Evolutionary conservation across 2,888 invertebrate genomes (phyloP).

Genomic region (Monopis laevigella): DNA sequence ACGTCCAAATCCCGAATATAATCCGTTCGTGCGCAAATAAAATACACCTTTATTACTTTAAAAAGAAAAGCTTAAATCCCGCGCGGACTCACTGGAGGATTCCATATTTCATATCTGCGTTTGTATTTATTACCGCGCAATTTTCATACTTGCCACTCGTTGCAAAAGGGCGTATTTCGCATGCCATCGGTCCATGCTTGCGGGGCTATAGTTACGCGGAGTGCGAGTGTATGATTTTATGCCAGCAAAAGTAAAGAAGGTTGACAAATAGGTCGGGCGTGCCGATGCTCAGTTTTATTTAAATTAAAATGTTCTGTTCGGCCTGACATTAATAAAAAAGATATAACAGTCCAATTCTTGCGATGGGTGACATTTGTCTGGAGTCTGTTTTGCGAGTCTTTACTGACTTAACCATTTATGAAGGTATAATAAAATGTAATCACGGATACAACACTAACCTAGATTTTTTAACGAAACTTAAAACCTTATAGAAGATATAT

Average conservation of each 20-base stretch:
- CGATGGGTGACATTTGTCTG: background rate
- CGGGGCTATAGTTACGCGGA: conserved; percentile 42
- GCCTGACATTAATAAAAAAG: conserved; percentile 37
- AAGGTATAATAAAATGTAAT: background rate
- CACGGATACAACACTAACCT: too few species aligned
- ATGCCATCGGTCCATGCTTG: conserved; percentile 30
- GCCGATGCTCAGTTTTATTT: conserved; percentile 65
- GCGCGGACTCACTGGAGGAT: conserved; percentile 42
- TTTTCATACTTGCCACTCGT: conserved; percentile 54
- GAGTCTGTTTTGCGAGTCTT: too few species aligned
- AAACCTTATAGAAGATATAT: too few species aligned
- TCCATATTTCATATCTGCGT: conserved; percentile 49
- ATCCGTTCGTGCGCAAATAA: conserved; percentile 55
- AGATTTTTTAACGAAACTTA: too few species aligned
- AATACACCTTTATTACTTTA: conserved; percentile 66
- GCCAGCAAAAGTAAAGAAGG: conserved; percentile 65
- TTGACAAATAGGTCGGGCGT: conserved; percentile 66
- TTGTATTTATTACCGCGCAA: conserved; percentile 47
- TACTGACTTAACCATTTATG: background rate
- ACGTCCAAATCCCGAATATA: conserved; percentile 57
- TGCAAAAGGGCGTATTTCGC: conserved; percentile 49
- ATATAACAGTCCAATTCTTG: background rate
- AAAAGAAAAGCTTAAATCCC: conserved; percentile 60
- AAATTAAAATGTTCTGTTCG: conserved; percentile 57
- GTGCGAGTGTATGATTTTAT: conserved; percentile 61